Base-by-base conservation (phyloP, 1,140 invertebrate genomes). In the Trachymyrmex cornetzi region DNA sequence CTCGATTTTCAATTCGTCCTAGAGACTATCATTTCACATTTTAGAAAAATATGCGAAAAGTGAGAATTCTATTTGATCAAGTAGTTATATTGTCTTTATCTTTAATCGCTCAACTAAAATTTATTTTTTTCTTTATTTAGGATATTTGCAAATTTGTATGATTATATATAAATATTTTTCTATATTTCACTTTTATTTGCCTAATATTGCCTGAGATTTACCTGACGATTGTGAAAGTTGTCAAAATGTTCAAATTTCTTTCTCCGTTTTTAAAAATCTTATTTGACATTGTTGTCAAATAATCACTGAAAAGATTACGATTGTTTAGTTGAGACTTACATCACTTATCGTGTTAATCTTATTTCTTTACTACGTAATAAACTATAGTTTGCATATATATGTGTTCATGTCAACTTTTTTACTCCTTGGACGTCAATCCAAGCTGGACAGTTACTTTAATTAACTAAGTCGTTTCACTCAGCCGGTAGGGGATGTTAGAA, bases 391-490 rank as follows among this genome's bases (percentile, higher is more conserved):
- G 24, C 55, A 6, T 48, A 69, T 67, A 69, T 9, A n/a, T 34
- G 59, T n/a, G 24, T 12, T 74, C 67, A n/a, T 66, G 34, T 66
- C 66, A 61, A 69, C 79, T 88, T 90, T 69, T 88, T 88, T 85
- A 59, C 61, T 57, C 55, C 16, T 57, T 50, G 48, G 22, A 75
- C 69, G 87, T 89, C 87, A 89, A 85, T 90, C 87, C 87, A 88
- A 88, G 63, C 63, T 72, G 71, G 82, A 86, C 87, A 69, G 90
- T 90, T 90, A 90, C 90, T 91, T 92, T 88, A 92, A 90, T 92
- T 92, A 91, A 90, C 87, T 87, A 84, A 90, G 80, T 87, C 75
- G 66, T 38, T 55, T 50, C 19, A n/a, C 16, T 12, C 24, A 14
- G 16, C 14, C 19, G 44, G 48, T 27, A 61, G 34, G 55, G 24